These are phyloP conservation scores for Hypselothyrea guttata DNA, from an alignment of 2,888 invertebrate species.

Conservation along the genomic window DNA sequence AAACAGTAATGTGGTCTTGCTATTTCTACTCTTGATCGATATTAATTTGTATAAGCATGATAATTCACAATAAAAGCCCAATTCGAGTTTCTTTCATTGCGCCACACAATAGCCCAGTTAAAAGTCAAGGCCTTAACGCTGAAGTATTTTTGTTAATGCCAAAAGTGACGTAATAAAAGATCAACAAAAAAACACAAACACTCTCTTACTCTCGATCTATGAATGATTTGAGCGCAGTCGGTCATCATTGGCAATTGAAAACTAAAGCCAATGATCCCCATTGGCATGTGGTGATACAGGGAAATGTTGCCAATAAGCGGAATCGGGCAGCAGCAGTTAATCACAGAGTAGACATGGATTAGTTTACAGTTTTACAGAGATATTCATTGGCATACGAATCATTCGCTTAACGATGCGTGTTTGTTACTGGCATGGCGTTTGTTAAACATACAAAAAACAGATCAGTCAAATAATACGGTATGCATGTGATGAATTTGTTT, in stretches of 20 bases:
- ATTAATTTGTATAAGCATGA: slow-evolving; percentile 28
- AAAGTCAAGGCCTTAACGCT: slow-evolving; percentile 33
- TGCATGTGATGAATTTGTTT: background rate
- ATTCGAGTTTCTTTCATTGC: slow-evolving; percentile 5
- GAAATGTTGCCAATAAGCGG: slow-evolving; percentile 21
- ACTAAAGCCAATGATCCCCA: slow-evolving; percentile 10
- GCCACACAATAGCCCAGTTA: slow-evolving; percentile 34
- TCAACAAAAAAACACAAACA: slow-evolving; percentile 30
- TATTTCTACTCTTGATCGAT: slow-evolving; percentile 15
- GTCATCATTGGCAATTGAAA: slow-evolving; percentile 21
- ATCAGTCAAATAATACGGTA: slow-evolving; percentile 2
- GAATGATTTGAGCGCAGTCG: slow-evolving; percentile 19
- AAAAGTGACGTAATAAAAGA: slow-evolving; percentile 41
- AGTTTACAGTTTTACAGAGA: slow-evolving; percentile 34
- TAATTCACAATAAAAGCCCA: slow-evolving; percentile 26
- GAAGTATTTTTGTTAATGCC: slow-evolving; percentile 35
- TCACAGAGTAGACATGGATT: slow-evolving; percentile 28
- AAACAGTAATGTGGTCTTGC: slow-evolving; percentile 4
- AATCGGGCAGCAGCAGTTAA: background rate
- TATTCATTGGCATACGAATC: too few species aligned
- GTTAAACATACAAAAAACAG: slow-evolving; percentile 46
- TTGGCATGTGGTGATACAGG: slow-evolving; percentile 5
- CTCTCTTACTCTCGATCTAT: slow-evolving; percentile 11
- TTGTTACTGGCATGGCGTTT: slow-evolving; percentile 59
- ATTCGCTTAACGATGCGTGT: slow-evolving; percentile 32